Conservation (phyloP, 2,888 invertebrate genomes). For the Leucophenga montana region DNA sequence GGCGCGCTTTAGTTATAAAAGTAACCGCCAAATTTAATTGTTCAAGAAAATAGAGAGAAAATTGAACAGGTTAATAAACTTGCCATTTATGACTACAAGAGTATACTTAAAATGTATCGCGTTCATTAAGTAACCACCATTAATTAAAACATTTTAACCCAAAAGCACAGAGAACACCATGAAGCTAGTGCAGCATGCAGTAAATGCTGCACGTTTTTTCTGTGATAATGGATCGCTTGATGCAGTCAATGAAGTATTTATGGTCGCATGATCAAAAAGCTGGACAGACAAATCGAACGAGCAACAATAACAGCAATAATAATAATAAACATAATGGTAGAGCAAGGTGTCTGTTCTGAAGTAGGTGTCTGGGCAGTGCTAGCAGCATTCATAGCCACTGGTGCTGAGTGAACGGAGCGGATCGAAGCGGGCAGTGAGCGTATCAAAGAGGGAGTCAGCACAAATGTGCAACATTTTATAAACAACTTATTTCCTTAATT, state of each 20-base stretch:
- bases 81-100: slow-evolving; percentile 32
- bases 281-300: background rate
- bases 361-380: slow-evolving; percentile 3
- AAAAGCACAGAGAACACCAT: slow-evolving; percentile 47
- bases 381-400: no score
- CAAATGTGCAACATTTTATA: slow-evolving; percentile 61
- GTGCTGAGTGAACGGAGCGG: background rate
- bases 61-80: slow-evolving; percentile 59
- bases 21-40: no score
- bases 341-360: slow-evolving; percentile 10
- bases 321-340: slow-evolving; percentile 6
- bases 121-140: slow-evolving; percentile 59
- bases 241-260: slow-evolving; percentile 27
- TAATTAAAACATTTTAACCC: slow-evolving; percentile 61
- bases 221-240: slow-evolving; percentile 24
- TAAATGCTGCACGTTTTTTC: slow-evolving; percentile 24
- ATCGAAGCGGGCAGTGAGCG: background rate
- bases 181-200: slow-evolving; percentile 9
- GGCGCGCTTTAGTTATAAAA: slow-evolving; percentile 22
- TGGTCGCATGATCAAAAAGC: slow-evolving; percentile 22
- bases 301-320: background rate
- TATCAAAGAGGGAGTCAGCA: background rate
- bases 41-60: background rate
- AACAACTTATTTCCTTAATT: slow-evolving; percentile 70
- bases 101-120: slow-evolving; percentile 31